A percentile compares a stretch with the other conserved stretches of the same genome.
Conservation (phyloP, 2,888 invertebrate genomes). For the Calameuta idolon region DNA sequence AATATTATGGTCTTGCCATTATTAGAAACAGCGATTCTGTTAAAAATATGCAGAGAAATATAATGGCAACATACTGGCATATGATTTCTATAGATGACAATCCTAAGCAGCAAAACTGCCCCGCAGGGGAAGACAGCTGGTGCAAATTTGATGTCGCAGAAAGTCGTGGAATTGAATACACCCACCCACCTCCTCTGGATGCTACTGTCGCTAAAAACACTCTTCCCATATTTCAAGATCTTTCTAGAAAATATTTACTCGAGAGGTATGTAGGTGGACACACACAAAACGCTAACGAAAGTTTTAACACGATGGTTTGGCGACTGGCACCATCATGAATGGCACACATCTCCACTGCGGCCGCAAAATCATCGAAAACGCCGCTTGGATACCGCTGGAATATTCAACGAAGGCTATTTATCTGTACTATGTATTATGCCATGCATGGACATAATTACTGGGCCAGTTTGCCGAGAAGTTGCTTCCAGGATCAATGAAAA, state of each 20-base stretch:
- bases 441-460: conserved; percentile 9
- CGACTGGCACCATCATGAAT: conserved; percentile 20
- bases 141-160: too few relatives aligned
- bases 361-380: conserved; percentile 20
- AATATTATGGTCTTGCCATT: too few relatives aligned
- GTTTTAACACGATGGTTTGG: conserved; percentile 27
- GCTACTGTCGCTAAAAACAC: conserved; percentile 14
- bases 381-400: conserved; percentile 12
- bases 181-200: conserved; percentile 14
- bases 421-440: conserved; percentile 10
- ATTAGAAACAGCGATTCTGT: too few relatives aligned
- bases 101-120: too few relatives aligned
- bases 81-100: too few relatives aligned
- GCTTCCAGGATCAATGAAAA: too few relatives aligned
- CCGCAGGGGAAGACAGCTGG: too few relatives aligned
- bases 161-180: too few relatives aligned
- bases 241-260: conserved; percentile 8
- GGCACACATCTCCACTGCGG: conserved; percentile 23
- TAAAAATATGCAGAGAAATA: too few relatives aligned
- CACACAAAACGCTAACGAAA: conserved; percentile 24
- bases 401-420: conserved; percentile 1
- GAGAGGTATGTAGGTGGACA: conserved; percentile 18
- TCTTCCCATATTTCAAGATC: conserved; percentile 8
- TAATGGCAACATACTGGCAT: too few relatives aligned
- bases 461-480: neutral